phyloP scores from a whole-genome alignment of 2,113 vertebrate species.

The Dasyprocta punctata region DNA sequence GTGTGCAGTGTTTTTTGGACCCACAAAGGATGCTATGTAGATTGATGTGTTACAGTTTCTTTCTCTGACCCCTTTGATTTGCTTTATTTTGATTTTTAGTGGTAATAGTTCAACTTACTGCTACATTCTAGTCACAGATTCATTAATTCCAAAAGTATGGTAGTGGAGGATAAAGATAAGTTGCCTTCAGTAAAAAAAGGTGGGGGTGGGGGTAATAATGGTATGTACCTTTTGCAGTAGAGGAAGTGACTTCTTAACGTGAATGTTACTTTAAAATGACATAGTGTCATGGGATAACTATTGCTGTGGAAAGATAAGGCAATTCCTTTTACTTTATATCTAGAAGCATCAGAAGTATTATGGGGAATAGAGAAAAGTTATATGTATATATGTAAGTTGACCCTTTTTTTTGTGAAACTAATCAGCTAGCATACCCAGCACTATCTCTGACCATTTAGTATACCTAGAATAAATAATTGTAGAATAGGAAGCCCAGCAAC shows the following conservation, averaged over 20 bases:
- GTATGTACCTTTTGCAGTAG: neutral
- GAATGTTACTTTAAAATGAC: neutral
- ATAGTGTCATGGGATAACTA: neutral
- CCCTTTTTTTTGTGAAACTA: neutral
- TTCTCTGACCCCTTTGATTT: neutral
- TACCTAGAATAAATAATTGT: neutral
- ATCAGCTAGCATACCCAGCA: neutral
- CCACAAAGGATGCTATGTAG: neutral
- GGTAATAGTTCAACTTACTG: neutral
- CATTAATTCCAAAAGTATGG: neutral
- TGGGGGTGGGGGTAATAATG: neutral
- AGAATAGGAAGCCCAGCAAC: neutral
- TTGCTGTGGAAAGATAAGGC: neutral
- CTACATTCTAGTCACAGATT: neutral
- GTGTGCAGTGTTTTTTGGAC: neutral
- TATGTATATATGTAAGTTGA: neutral
- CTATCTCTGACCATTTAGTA: neutral
- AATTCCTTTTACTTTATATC: neutral
- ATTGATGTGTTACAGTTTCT: neutral
- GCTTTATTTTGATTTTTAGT: constrained; percentile 6
- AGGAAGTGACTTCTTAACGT: neutral
- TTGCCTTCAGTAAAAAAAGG: neutral
- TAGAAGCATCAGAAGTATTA: neutral
- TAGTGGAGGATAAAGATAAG: neutral
- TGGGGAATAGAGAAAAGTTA: neutral